A percentile compares a stretch with the other conserved stretches of the same genome.
phyloP scores from a whole-genome alignment of 2,113 vertebrate genomes.

The Lepisosteus osseus region DNA sequence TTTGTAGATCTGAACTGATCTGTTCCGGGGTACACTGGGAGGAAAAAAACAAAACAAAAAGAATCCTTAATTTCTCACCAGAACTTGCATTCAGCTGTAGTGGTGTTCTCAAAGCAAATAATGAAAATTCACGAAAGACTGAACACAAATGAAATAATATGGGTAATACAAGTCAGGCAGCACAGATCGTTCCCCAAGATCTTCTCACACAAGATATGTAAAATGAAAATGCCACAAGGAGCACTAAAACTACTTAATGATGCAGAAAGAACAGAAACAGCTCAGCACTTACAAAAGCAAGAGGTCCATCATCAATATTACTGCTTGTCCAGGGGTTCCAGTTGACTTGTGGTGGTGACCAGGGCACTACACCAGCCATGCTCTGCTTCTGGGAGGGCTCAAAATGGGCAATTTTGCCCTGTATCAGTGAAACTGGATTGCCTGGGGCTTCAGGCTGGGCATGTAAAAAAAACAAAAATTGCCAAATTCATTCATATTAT shows the following conservation, averaged over 20 bases:
- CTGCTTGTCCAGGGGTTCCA: constrained; percentile 98
- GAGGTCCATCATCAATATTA: constrained; percentile 94
- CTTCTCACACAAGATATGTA: too few relatives aligned
- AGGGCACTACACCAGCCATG: constrained; percentile 81
- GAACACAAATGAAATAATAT: not conserved
- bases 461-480: too few relatives aligned
- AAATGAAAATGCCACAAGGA: too few relatives aligned
- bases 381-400: constrained; percentile 84
- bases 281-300: constrained; percentile 81
- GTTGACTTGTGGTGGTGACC: constrained; percentile 95
- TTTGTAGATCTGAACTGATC: constrained; percentile 83
- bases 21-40: constrained; percentile 84
- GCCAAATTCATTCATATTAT: too few relatives aligned
- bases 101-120: not conserved
- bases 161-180: not conserved
- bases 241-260: not conserved
- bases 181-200: too few relatives aligned
- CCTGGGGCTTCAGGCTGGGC: constrained; percentile 70
- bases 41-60: constrained; percentile 19
- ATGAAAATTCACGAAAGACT: not conserved
- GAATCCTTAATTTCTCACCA: not conserved
- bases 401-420: constrained; percentile 85
- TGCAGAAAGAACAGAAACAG: not conserved
- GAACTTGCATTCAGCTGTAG: not conserved
- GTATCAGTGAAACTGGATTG: constrained; percentile 67